phyloP scores from a whole-genome alignment of 92 coral and sea anemone species.

The Phenganax marumi region DNA sequence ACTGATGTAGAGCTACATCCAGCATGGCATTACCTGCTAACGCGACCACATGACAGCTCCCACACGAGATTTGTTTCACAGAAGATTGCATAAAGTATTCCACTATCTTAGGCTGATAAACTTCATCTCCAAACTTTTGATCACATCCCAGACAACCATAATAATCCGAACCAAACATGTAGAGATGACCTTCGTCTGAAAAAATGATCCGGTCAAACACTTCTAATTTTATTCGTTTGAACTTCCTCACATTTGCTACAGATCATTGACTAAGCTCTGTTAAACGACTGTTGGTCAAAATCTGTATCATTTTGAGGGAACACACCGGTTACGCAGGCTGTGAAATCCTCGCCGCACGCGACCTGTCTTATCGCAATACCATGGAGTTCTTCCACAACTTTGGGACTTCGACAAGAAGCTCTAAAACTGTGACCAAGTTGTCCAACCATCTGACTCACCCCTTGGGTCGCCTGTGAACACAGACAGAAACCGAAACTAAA shows the following conservation, averaged over 20 bases:
- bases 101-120: conserved; percentile 66
- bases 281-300: too few species aligned
- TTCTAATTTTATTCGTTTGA: conserved; percentile 34
- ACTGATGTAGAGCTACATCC: neutral
- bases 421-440: conserved; percentile 89
- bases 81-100: conserved; percentile 76
- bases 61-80: conserved; percentile 79
- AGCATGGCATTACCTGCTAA: conserved; percentile 60
- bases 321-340: conserved; percentile 89
- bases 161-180: conserved; percentile 95
- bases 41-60: conserved; percentile 86
- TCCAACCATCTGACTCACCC: conserved; percentile 87
- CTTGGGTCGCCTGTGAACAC: conserved; percentile 75
- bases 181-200: conserved; percentile 77
- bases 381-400: conserved; percentile 67
- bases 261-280: too few species aligned
- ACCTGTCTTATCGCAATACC: conserved; percentile 87
- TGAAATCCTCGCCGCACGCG: conserved; percentile 95
- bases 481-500: neutral
- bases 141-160: conserved; percentile 96
- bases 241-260: too few species aligned
- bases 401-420: conserved; percentile 86
- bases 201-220: conserved; percentile 10
- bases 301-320: neutral
- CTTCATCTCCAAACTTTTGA: conserved; percentile 81